Conservation (phyloP, 2,797 vertebrate genomes). For the Menidia menidia region DNA sequence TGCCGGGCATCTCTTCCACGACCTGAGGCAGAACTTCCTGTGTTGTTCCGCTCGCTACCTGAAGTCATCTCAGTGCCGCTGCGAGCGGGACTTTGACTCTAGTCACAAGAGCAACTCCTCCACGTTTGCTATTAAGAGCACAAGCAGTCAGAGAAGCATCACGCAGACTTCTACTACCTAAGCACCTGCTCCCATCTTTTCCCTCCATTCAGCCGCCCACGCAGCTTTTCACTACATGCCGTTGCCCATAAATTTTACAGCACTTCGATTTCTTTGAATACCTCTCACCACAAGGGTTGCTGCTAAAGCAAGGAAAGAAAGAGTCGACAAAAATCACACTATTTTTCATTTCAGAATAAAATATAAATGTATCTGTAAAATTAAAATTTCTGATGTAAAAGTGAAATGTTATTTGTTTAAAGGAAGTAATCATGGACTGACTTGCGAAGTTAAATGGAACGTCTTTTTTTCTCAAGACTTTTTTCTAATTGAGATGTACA, state of each 20-base stretch:
- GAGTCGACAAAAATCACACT: slow-evolving; percentile 1
- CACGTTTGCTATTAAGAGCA: slow-evolving; percentile 89
- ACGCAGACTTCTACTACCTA: slow-evolving; percentile 83
- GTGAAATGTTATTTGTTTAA: slow-evolving; percentile 19
- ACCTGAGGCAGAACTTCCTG: slow-evolving; percentile 89
- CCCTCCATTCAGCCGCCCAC: slow-evolving; percentile 3
- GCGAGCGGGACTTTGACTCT: slow-evolving; percentile 86
- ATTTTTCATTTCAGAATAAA: slow-evolving; percentile 22
- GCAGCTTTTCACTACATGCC: slow-evolving; percentile 8
- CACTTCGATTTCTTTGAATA: slow-evolving; percentile 23
- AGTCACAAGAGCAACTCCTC: slow-evolving; percentile 95
- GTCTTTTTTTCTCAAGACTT: slow-evolving; percentile 18
- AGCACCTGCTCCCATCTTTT: not conserved
- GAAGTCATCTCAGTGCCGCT: slow-evolving; percentile 83
- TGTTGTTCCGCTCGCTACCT: slow-evolving; percentile 88
- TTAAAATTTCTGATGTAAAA: not conserved
- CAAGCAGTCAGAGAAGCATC: slow-evolving; percentile 89
- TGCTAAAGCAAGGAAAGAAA: not conserved
- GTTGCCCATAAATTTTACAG: slow-evolving; percentile 18
- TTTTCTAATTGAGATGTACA: slow-evolving; percentile 36
- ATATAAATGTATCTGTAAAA: slow-evolving; percentile 19
- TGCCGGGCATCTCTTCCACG: slow-evolving; percentile 94
- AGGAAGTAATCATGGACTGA: slow-evolving; percentile 14
- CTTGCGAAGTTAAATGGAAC: slow-evolving; percentile 11
- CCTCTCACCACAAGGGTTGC: slow-evolving; percentile 10